These are phyloP conservation scores for Porites lobata DNA, from an alignment of 92 coral and sea anemone species.

Conservation along the genomic window DNA sequence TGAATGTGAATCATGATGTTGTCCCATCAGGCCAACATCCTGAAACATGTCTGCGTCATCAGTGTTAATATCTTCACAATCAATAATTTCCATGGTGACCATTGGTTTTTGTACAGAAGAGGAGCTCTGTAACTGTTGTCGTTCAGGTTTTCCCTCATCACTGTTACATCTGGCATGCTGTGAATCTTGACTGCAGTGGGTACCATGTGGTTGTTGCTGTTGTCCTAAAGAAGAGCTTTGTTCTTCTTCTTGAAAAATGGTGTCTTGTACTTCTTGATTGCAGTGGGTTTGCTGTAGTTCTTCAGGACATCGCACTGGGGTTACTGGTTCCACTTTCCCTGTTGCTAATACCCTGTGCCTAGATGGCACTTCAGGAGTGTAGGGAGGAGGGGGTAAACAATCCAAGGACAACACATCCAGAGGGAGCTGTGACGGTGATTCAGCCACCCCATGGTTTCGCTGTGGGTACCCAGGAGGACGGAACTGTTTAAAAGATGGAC, in stretches of 20 bases:
- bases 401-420: conserved; percentile 47
- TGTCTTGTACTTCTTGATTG: not conserved
- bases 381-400: conserved; percentile 85
- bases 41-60: not conserved
- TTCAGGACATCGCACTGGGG: not conserved
- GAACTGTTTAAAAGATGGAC: conserved; percentile 39
- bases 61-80: not conserved
- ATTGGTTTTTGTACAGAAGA: not conserved
- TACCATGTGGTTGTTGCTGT: not conserved
- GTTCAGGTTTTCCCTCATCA: not conserved
- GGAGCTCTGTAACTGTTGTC: not conserved
- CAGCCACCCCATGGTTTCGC: not conserved
- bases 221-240: not conserved
- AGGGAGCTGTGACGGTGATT: conserved; percentile 68
- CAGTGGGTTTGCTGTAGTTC: not conserved
- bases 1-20: not conserved
- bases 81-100: not conserved
- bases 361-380: conserved; percentile 71
- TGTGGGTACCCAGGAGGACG: conserved; percentile 53
- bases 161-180: not conserved
- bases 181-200: not conserved
- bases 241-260: not conserved
- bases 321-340: conserved; percentile 22
- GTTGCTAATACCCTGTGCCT: conserved; percentile 69
- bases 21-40: not conserved